Conservation (phyloP, 2,113 vertebrate species). For the Crocuta crocuta region DNA sequence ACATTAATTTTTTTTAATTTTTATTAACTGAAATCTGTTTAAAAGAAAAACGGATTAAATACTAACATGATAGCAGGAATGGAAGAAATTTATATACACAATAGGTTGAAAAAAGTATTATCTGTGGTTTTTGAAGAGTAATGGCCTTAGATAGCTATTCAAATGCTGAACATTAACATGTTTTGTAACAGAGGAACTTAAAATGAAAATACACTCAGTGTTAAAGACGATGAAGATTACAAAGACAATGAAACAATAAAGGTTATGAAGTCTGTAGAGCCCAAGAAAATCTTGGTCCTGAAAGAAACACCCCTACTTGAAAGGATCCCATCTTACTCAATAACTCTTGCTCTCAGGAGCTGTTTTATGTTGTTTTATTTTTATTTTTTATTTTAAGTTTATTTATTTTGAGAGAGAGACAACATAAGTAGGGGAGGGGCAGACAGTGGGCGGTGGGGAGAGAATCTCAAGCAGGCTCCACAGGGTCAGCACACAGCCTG, state of each 20-base stretch:
- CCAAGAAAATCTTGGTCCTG: neutral
- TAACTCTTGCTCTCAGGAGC: conserved; percentile 4
- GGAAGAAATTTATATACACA: neutral
- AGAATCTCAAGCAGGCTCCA: too few species aligned
- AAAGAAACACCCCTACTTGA: neutral
- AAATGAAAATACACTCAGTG: neutral
- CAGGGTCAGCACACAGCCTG: too few species aligned
- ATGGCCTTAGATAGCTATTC: neutral
- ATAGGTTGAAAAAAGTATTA: neutral
- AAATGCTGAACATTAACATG: neutral
- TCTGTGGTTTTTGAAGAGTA: neutral
- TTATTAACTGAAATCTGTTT: neutral
- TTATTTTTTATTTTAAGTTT: too few species aligned
- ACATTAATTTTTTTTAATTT: too few species aligned
- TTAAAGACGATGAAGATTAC: conserved; percentile 22
- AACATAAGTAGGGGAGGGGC: too few species aligned
- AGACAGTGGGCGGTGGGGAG: too few species aligned
- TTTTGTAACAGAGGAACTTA: neutral
- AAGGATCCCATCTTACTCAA: neutral
- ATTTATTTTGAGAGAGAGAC: too few species aligned
- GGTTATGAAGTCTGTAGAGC: neutral
- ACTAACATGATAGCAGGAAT: neutral
- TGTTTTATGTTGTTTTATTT: neutral
- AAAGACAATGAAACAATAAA: neutral
- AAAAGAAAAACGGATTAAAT: conserved; percentile 4